phyloP scores from a whole-genome alignment of 1,140 invertebrate species.

The Chironomus striatipennis region DNA sequence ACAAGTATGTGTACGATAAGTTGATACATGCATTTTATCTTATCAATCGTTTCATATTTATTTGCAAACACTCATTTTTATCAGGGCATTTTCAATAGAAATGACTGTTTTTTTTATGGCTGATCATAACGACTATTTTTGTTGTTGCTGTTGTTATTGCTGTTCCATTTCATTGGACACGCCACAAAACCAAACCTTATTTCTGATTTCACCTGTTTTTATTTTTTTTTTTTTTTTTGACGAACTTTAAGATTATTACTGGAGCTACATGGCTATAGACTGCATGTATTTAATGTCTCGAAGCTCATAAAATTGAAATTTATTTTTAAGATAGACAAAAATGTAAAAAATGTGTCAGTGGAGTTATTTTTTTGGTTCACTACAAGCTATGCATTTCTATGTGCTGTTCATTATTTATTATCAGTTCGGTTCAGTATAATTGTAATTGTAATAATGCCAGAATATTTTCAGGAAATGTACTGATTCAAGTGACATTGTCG shows the following conservation, averaged over 20 bases:
- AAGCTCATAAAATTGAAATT: not conserved
- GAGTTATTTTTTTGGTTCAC: not conserved
- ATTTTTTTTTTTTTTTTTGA: too few species aligned
- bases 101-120: too few species aligned
- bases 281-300: not conserved
- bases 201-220: not conserved
- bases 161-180: too few species aligned
- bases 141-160: too few species aligned
- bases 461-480: constrained; percentile 1
- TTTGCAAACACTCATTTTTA: too few species aligned
- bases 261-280: not conserved
- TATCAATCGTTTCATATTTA: too few species aligned
- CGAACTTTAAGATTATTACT: not conserved
- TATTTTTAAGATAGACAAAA: not conserved
- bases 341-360: constrained; percentile 22
- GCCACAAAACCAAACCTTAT: too few species aligned
- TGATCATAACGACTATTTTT: too few species aligned
- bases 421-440: not conserved
- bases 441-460: not conserved
- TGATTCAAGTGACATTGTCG: not conserved
- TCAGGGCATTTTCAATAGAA: too few species aligned
- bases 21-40: too few species aligned
- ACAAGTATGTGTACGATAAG: too few species aligned
- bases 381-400: not conserved
- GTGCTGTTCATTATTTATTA: not conserved